Conservation (phyloP, 2,888 invertebrate species). For the Watsonalla cultraria region DNA sequence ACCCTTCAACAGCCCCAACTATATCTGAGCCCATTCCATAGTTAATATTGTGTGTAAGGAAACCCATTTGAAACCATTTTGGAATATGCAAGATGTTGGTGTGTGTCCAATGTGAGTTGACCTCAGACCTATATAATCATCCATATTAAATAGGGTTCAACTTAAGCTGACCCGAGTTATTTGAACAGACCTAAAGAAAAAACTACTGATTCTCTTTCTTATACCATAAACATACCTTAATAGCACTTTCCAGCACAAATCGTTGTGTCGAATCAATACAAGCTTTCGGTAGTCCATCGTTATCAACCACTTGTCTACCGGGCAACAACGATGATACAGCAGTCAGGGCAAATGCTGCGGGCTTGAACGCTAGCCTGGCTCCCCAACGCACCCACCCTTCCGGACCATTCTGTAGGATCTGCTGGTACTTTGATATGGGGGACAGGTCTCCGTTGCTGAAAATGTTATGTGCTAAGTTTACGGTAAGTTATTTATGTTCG, state of each 20-base stretch:
- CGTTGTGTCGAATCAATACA: conserved; percentile 60
- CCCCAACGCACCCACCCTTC: conserved; percentile 71
- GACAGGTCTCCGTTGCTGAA: conserved; percentile 55
- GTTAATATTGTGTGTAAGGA: too few species aligned
- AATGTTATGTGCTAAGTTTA: conserved; percentile 1
- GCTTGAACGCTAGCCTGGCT: conserved; percentile 60
- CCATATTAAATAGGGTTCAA: too few species aligned
- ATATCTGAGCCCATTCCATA: too few species aligned
- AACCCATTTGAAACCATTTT: too few species aligned
- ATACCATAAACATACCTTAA: conserved; percentile 39
- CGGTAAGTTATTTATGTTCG: too few species aligned
- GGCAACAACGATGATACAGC: conserved; percentile 58
- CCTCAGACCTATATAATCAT: too few species aligned
- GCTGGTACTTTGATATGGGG: conserved; percentile 62
- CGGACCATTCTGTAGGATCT: conserved; percentile 59
- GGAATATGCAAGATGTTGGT: too few species aligned
- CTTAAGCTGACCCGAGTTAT: too few species aligned
- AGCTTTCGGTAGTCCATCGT: conserved; percentile 61
- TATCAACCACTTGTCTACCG: conserved; percentile 44
- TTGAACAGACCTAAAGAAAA: too few species aligned
- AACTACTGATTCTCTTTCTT: too few species aligned
- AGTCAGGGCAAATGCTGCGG: conserved; percentile 58
- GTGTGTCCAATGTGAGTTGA: too few species aligned
- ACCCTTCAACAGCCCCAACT: too few species aligned
- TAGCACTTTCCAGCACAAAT: conserved; percentile 61